Conservation (phyloP, 2,797 vertebrate genomes). For the Hippopotamyrus pictus region DNA sequence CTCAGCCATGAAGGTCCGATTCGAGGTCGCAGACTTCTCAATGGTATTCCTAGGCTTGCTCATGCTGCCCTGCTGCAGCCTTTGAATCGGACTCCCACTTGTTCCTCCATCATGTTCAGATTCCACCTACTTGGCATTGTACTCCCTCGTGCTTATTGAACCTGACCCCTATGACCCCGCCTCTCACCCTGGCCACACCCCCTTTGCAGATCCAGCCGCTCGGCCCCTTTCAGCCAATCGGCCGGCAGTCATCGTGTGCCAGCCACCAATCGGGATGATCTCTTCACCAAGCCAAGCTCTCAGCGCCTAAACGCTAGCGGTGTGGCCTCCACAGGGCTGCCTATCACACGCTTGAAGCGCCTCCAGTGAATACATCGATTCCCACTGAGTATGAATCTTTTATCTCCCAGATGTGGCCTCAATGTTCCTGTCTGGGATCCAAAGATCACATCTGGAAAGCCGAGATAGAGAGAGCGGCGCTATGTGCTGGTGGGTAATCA, state of each 20-base stretch:
- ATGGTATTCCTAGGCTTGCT: not conserved
- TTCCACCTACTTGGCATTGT: not conserved
- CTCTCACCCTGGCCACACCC: not conserved
- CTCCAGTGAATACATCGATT: constrained; percentile 5
- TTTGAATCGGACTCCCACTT: not conserved
- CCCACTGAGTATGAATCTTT: constrained; percentile 17
- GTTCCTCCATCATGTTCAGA: not conserved
- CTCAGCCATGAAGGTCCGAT: not conserved
- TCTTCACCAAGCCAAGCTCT: not conserved
- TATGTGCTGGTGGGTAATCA: constrained; percentile 13
- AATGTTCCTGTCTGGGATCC: not conserved
- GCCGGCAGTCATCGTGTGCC: not conserved
- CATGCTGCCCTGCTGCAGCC: not conserved
- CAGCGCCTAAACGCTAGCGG: not conserved
- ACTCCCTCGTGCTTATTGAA: not conserved
- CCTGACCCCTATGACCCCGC: not conserved
- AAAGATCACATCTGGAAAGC: not conserved
- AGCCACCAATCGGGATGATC: not conserved
- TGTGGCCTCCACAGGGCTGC: not conserved
- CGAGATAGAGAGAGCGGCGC: not conserved
- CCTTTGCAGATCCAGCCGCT: not conserved
- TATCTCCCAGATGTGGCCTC: constrained; percentile 8
- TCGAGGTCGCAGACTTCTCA: not conserved
- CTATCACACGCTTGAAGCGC: constrained; percentile 22
- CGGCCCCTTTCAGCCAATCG: not conserved